Evolutionary conservation across 2,888 invertebrate species (phyloP).

Genomic region (Lysandra coridon): DNA sequence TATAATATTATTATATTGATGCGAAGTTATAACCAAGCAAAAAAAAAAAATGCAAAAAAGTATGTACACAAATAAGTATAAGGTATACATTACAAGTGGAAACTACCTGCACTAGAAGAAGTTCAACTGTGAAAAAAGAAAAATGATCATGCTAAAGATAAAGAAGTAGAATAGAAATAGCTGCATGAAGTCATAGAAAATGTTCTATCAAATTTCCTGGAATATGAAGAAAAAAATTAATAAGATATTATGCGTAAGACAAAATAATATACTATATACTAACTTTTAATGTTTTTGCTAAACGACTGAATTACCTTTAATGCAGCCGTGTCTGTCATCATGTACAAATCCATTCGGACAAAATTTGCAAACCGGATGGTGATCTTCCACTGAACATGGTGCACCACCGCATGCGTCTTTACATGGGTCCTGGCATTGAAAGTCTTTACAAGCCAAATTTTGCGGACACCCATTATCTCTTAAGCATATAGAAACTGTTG

Average conservation of each 20-base stretch:
- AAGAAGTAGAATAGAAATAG: slow-evolving; percentile 65
- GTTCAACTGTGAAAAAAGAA: slow-evolving; percentile 73
- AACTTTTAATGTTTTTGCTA: slow-evolving; percentile 55
- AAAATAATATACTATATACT: slow-evolving; percentile 59
- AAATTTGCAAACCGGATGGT: slow-evolving; percentile 97
- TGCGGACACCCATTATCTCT: slow-evolving; percentile 93
- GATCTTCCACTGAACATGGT: slow-evolving; percentile 96
- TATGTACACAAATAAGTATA: slow-evolving; percentile 62
- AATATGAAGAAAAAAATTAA: slow-evolving; percentile 79
- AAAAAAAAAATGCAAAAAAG: slow-evolving; percentile 52
- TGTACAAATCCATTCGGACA: slow-evolving; percentile 96
- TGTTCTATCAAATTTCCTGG: slow-evolving; percentile 77
- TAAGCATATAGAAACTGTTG: slow-evolving; percentile 92
- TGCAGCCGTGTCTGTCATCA: slow-evolving; percentile 95
- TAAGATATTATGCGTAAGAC: slow-evolving; percentile 68
- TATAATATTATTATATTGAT: slow-evolving; percentile 55
- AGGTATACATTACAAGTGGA: slow-evolving; percentile 59
- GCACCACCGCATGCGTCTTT: slow-evolving; percentile 91
- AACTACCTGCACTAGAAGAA: slow-evolving; percentile 73
- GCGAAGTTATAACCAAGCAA: slow-evolving; percentile 42
- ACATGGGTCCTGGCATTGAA: slow-evolving; percentile 95
- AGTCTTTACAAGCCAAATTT: slow-evolving; percentile 92
- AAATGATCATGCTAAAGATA: slow-evolving; percentile 73
- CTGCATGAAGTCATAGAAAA: slow-evolving; percentile 75
- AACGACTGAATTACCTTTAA: slow-evolving; percentile 90